Evolutionary conservation across 2,888 invertebrate genomes (phyloP).

Genomic region (Volucella inanis): DNA sequence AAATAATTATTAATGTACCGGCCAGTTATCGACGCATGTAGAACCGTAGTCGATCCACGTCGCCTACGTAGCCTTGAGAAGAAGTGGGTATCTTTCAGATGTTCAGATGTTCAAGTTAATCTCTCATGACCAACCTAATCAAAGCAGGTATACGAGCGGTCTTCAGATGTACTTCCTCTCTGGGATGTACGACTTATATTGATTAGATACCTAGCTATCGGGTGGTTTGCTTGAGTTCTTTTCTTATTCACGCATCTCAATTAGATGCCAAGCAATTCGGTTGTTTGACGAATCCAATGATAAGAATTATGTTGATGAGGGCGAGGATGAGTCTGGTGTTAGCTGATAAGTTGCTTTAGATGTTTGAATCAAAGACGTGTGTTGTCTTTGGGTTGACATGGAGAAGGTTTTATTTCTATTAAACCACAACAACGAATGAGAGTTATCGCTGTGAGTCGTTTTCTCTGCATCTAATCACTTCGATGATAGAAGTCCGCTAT

Average conservation of each 20-base stretch:
- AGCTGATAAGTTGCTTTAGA: too few relatives aligned
- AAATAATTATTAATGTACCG: constrained; percentile 52
- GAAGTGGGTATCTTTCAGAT: constrained; percentile 31
- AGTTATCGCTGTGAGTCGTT: constrained; percentile 60
- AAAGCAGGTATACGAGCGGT: constrained; percentile 7
- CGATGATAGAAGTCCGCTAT: too few relatives aligned
- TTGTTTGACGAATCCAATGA: constrained; percentile 60
- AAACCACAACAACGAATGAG: constrained; percentile 46
- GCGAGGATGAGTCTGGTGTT: neutral
- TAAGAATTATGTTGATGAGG: constrained; percentile 63
- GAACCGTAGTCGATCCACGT: neutral
- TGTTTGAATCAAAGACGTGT: too few relatives aligned
- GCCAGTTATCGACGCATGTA: neutral
- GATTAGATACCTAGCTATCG: constrained; percentile 54
- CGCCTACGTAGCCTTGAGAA: constrained; percentile 56
- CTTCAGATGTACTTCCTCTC: constrained; percentile 56
- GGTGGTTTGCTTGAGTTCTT: neutral
- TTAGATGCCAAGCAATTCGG: neutral
- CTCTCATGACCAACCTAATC: too few relatives aligned
- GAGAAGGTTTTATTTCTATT: constrained; percentile 68
- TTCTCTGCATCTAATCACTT: constrained; percentile 20
- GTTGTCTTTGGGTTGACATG: constrained; percentile 53
- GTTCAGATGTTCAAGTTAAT: too few relatives aligned
- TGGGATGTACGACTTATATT: constrained; percentile 42
- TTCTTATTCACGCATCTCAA: too few relatives aligned